These are phyloP conservation scores for Probosciger aterrimus DNA, from an alignment of 2,113 vertebrate genomes.

Conservation along the genomic window DNA sequence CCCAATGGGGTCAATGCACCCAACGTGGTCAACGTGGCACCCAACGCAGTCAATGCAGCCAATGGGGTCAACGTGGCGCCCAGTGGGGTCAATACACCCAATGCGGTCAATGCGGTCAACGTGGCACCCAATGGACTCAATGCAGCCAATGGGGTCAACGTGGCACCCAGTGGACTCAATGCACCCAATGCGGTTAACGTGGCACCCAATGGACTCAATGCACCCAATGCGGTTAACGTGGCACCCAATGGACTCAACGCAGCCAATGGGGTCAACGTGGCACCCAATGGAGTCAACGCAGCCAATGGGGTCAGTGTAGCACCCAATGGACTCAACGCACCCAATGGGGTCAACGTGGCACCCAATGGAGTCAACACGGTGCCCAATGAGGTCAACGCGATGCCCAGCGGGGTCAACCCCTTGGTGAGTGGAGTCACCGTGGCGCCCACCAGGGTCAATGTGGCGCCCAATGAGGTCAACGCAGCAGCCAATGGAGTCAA, in stretches of 20 bases:
- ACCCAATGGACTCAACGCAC: not conserved
- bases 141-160: not conserved
- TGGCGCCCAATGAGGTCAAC: too few species aligned
- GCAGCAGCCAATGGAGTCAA: too few species aligned
- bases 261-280: not conserved
- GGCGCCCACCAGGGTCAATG: too few species aligned
- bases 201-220: not conserved
- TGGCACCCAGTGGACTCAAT: not conserved
- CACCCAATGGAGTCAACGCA: too few species aligned
- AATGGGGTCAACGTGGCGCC: accelerated
- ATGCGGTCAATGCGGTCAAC: not conserved
- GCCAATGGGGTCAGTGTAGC: not conserved
- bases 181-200: not conserved
- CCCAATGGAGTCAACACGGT: too few species aligned
- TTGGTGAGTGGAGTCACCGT: too few species aligned
- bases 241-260: not conserved
- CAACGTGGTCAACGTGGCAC: accelerated
- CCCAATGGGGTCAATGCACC: not conserved
- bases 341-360: accelerated
- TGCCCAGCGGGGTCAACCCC: too few species aligned
- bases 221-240: not conserved
- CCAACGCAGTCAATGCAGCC: accelerated
- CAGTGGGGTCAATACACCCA: not conserved
- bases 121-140: not conserved
- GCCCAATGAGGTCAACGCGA: too few species aligned